Evolutionary conservation across 2,113 vertebrate species (phyloP).

Genomic region (Poeciliopsis prolifica): DNA sequence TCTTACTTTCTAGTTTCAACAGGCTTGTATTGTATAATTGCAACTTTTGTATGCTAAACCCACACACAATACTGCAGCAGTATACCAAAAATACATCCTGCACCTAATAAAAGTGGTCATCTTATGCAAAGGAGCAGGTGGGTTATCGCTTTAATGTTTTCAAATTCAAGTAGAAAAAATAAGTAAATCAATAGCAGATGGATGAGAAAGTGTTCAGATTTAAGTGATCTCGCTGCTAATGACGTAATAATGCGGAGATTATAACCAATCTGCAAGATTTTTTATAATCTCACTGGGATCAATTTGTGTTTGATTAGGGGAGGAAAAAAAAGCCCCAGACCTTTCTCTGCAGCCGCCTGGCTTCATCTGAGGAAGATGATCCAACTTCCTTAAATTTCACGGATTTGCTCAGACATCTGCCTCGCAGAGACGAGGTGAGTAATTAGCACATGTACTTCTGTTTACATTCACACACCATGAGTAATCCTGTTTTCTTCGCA

Average conservation of each 20-base stretch:
- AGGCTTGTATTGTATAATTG: not conserved
- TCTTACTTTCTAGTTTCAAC: not conserved
- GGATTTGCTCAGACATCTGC: conserved; percentile 5
- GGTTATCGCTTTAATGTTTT: not conserved
- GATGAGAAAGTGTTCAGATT: conserved; percentile 47
- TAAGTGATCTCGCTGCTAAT: not conserved
- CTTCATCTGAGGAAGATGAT: conserved; percentile 25
- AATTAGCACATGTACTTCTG: conserved; percentile 29
- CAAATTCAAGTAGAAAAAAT: not conserved
- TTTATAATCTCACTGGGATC: conserved; percentile 50
- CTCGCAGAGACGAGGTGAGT: not conserved
- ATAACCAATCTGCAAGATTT: conserved; percentile 28
- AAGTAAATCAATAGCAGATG: conserved; percentile 50
- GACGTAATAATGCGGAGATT: conserved; percentile 50
- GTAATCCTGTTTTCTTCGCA: conserved; percentile 35
- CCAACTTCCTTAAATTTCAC: conserved; percentile 12
- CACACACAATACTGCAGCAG: not conserved
- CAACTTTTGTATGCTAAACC: not conserved
- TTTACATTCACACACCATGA: conserved; percentile 15
- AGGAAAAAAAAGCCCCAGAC: not conserved
- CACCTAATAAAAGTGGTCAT: not conserved
- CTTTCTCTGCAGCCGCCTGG: conserved; percentile 1
- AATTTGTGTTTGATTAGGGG: conserved; percentile 42
- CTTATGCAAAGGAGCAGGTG: not conserved
- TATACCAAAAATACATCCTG: not conserved